Evolutionary conservation across 2,888 invertebrate species (phyloP).

Genomic region (Pheosia gnoma): DNA sequence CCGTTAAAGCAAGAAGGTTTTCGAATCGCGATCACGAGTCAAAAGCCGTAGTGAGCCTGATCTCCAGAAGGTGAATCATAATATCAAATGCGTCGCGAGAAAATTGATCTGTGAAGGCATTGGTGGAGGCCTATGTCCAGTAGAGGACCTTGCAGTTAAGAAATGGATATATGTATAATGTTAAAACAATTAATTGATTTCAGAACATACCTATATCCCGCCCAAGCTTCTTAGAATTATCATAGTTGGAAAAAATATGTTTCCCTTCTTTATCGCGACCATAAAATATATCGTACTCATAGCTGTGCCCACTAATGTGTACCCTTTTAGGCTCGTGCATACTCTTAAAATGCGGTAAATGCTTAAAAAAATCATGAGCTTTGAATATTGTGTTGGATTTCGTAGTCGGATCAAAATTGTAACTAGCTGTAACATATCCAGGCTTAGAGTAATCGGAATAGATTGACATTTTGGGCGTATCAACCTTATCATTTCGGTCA

Average conservation of each 20-base stretch:
- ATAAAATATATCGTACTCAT: constrained; percentile 47
- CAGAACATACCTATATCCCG: not conserved
- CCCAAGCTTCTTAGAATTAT: not conserved
- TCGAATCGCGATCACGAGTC: no score
- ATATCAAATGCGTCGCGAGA: no score
- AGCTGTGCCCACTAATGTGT: constrained; percentile 42
- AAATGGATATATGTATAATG: no score
- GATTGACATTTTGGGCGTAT: not conserved
- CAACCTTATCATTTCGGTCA: not conserved
- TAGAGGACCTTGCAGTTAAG: no score
- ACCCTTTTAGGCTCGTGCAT: constrained; percentile 35
- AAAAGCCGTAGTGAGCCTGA: no score
- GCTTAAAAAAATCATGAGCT: constrained; percentile 13
- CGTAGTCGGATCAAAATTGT: not conserved
- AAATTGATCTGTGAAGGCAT: no score
- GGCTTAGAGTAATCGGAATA: not conserved
- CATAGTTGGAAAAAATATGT: not conserved
- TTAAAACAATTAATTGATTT: no score
- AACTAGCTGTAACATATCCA: not conserved
- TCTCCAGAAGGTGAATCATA: no score
- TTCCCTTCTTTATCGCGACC: constrained; percentile 17
- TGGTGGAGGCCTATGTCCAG: no score
- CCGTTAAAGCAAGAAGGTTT: no score
- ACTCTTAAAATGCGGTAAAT: constrained; percentile 13
- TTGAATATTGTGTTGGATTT: not conserved